These are phyloP conservation scores for Atta texana DNA, from an alignment of 1,140 invertebrate species.

Conservation along the genomic window DNA sequence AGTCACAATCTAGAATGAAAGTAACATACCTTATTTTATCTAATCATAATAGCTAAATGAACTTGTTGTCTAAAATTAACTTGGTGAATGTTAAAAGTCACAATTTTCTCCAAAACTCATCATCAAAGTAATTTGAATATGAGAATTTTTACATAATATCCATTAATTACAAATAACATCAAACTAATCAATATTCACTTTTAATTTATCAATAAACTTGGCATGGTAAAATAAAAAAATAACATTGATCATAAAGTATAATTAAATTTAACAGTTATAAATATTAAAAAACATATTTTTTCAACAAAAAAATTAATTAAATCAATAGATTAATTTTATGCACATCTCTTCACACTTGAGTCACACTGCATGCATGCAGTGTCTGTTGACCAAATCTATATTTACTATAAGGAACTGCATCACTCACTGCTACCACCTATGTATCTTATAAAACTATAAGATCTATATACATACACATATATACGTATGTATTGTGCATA, in stretches of 20 bases:
- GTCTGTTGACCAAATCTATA: conserved; percentile 66
- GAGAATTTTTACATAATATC: background rate
- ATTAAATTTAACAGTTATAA: conserved; percentile 10
- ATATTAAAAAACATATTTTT: background rate
- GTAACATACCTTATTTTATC: background rate
- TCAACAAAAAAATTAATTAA: background rate
- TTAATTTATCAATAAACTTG: conserved; percentile 15
- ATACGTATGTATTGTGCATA: background rate
- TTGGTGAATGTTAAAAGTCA: conserved; percentile 1
- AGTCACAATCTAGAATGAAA: conserved; percentile 79
- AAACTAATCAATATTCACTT: conserved; percentile 25
- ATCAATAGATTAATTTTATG: conserved; percentile 10
- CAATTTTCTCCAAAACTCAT: background rate
- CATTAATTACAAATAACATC: background rate
- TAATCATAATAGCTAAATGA: conserved; percentile 54
- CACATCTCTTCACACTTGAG: background rate
- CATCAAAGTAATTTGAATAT: background rate
- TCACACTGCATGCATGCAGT: conserved; percentile 29
- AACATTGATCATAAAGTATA: background rate
- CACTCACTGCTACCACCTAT: conserved; percentile 64
- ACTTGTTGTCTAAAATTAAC: background rate
- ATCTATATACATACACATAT: background rate
- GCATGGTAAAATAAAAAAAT: background rate
- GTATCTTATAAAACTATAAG: conserved; percentile 44
- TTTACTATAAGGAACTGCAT: conserved; percentile 63